Percentiles rank a stretch among this genome's conserved stretches.
phyloP scores from a whole-genome alignment of 2,797 vertebrate species.

The Liasis olivaceus region DNA sequence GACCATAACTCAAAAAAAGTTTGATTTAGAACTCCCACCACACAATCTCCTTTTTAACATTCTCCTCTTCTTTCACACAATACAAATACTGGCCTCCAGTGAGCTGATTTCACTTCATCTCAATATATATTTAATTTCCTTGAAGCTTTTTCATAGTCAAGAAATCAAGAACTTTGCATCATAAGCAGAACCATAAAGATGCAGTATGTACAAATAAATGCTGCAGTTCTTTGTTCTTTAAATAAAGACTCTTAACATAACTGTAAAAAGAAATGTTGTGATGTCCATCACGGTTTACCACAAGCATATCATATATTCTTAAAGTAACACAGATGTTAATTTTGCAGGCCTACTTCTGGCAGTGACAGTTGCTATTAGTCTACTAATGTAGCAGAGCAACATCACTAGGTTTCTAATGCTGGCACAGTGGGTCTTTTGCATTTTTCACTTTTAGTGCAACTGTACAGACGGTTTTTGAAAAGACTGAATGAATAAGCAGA shows the following conservation, averaged over 20 bases:
- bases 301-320: not conserved
- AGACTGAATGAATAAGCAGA: not conserved
- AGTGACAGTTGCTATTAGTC: not conserved
- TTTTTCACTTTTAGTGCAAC: not conserved
- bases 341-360: not conserved
- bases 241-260: not conserved
- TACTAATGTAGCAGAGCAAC: not conserved
- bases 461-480: not conserved
- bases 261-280: not conserved
- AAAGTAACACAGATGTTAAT: not conserved
- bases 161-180: slow-evolving; percentile 12
- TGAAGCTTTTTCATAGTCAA: slow-evolving; percentile 11
- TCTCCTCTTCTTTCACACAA: not conserved
- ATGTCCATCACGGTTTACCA: not conserved
- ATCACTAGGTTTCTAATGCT: not conserved
- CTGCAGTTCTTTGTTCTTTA: not conserved
- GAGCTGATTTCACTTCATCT: slow-evolving; percentile 13
- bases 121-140: not conserved
- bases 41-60: not conserved
- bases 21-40: not conserved
- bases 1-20: not conserved
- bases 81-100: not conserved
- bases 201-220: not conserved
- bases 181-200: not conserved
- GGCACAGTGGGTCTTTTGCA: not conserved